Conservation (phyloP, 2,888 invertebrate genomes). For the Stictocephala bisonia region DNA sequence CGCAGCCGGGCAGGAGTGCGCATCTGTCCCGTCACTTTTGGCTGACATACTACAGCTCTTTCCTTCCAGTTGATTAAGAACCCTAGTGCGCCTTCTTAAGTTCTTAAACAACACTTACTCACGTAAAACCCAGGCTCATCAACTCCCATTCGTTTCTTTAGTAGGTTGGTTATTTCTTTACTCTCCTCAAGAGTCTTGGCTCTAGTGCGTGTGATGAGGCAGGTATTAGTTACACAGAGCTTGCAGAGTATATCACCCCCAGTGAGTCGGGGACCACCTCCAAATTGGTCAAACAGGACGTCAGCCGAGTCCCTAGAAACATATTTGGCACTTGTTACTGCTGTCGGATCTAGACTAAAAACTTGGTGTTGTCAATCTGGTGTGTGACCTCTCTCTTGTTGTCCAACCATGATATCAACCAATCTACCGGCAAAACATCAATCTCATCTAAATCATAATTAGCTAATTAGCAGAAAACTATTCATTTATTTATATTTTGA, state of each 20-base stretch:
- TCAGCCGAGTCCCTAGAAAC: conserved; percentile 64
- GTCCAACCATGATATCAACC: conserved; percentile 68
- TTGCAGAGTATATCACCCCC: conserved; percentile 63
- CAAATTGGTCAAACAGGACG: conserved; percentile 65
- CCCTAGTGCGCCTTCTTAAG: conserved; percentile 64
- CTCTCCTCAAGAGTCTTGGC: conserved; percentile 67
- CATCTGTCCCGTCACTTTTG: no score
- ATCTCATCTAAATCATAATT: conserved; percentile 59
- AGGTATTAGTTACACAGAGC: conserved; percentile 67
- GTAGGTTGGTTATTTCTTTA: conserved; percentile 65
- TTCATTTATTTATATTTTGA: no score
- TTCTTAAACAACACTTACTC: conserved; percentile 68
- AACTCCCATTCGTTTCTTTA: conserved; percentile 64
- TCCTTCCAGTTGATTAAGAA: not conserved
- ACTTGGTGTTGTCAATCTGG: conserved; percentile 65
- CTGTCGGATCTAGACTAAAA: conserved; percentile 66
- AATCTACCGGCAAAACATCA: conserved; percentile 68
- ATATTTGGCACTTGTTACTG: conserved; percentile 66
- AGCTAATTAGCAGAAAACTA: no score
- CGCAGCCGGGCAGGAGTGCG: no score
- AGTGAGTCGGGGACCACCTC: conserved; percentile 65
- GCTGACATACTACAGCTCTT: no score
- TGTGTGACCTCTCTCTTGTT: conserved; percentile 61
- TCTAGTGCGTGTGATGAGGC: conserved; percentile 66
- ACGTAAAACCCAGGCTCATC: conserved; percentile 66